phyloP scores from a whole-genome alignment of 2,888 invertebrate genomes.

The Gymnoscelis rufifasciata region DNA sequence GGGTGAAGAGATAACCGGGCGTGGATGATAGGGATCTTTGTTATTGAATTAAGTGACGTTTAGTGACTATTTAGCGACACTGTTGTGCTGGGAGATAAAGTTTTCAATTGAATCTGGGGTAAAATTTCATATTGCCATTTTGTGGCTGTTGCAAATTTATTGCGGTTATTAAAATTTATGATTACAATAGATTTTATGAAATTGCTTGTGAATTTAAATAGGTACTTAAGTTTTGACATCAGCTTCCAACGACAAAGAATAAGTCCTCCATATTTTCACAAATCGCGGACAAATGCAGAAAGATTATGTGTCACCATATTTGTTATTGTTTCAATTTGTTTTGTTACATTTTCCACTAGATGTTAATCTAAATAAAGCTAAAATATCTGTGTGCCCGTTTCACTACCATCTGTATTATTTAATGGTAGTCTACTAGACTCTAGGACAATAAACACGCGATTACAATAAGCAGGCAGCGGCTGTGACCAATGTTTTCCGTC shows the following conservation, averaged over 20 bases:
- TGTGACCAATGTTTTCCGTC: constrained; percentile 68
- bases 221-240: no score
- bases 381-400: background rate
- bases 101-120: constrained; percentile 25
- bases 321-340: no score
- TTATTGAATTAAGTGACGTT: constrained; percentile 72
- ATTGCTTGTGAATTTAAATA: no score
- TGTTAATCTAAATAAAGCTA: no score
- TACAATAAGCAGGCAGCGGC: constrained; percentile 34
- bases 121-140: constrained; percentile 18
- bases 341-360: no score
- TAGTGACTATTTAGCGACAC: constrained; percentile 48
- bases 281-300: no score
- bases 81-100: constrained; percentile 29
- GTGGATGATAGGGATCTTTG: constrained; percentile 66
- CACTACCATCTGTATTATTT: constrained; percentile 10
- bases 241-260: no score
- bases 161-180: constrained; percentile 4
- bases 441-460: constrained; percentile 13
- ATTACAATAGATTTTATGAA: no score
- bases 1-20: constrained; percentile 70
- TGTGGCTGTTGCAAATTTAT: constrained; percentile 10
- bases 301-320: no score
- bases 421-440: constrained; percentile 11
- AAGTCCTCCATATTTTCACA: no score